Evolutionary conservation across 2,797 vertebrate genomes (phyloP), one percentile per base, ranked within the genome.

Genomic region (Scolopax bukidnonensis): DNA sequence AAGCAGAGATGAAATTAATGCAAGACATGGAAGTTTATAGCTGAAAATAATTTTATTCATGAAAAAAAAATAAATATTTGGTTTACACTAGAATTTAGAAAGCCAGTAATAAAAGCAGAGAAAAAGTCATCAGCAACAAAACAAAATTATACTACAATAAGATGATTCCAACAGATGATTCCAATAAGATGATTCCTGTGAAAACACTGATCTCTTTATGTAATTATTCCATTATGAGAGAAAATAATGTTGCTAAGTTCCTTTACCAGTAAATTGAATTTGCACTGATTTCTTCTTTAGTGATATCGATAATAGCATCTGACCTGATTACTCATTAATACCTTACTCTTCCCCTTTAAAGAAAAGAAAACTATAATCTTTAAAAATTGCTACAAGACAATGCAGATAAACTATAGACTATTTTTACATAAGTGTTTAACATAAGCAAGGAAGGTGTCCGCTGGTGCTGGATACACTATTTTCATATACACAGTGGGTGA

Each of bases 221-320:
- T 89, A 92, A 67, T 91, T 94, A 92, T 87, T 93, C 71, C 63
- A 83, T 92, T 95, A 86, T 67, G 67, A 93, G 40, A 89, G 78
- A 90, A 95, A 87, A 54, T 47, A 84, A 69, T n/a, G 23, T 53
- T 61, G 60, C n/a, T 65, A 87, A 38, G 32, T 57, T 96, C 63
- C n/a, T 88, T 78, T 54, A 91, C 38, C 56, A 89, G 90, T 91
- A 83, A 78, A 90, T 41, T 79, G 38, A 89, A 60, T 27, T 90
- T 78, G n/a, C 50, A 40, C 38, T 32, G 28, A 32, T 63, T 82
- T 83, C 24, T 68, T 92, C 59, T n/a, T 79, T 70, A 80, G 48
- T 43, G 53, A 23, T 61, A 17, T 8, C 81, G 41, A 25, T 80
- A 78, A 91, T 8, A 54, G 40, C 77, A 20, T 78, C 32, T 73